These are phyloP conservation scores for Neocrepidodera transversa DNA, from an alignment of 2,888 invertebrate genomes.

Conservation along the genomic window DNA sequence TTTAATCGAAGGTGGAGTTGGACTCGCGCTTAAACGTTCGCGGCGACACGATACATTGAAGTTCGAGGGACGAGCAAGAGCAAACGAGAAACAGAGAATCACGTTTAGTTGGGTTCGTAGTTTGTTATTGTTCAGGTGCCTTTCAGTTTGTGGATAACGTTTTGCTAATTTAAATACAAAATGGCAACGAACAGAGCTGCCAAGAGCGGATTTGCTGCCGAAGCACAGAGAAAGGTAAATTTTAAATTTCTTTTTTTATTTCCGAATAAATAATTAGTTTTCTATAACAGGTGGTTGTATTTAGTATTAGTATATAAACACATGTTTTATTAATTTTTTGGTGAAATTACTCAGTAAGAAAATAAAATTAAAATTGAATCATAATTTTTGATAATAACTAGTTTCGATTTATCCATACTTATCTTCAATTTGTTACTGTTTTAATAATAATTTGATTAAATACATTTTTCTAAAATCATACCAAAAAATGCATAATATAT, in stretches of 20 bases:
- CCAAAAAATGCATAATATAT: no score
- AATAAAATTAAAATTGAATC: no score
- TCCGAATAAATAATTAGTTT: neutral
- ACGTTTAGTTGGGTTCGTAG: constrained; percentile 34
- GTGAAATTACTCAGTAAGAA: no score
- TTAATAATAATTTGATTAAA: no score
- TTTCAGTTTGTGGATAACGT: constrained; percentile 28
- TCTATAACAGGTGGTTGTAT: constrained; percentile 29
- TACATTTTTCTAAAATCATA: no score
- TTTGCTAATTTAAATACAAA: constrained; percentile 36
- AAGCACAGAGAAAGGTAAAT: constrained; percentile 90
- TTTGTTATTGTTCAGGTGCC: constrained; percentile 32
- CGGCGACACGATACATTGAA: constrained; percentile 4
- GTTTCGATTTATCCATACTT: no score
- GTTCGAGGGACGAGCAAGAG: constrained; percentile 2
- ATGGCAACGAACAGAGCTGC: constrained; percentile 87
- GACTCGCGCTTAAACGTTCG: constrained; percentile 7
- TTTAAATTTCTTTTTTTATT: constrained; percentile 5
- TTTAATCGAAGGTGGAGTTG: constrained; percentile 34
- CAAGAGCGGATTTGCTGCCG: constrained; percentile 94
- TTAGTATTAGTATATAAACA: no score
- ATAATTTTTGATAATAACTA: no score
- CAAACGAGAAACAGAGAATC: neutral
- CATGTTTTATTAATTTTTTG: no score
- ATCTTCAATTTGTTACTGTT: no score